Conservation (phyloP, 2,888 invertebrate genomes). For the Scrobipalpa atriplicella region DNA sequence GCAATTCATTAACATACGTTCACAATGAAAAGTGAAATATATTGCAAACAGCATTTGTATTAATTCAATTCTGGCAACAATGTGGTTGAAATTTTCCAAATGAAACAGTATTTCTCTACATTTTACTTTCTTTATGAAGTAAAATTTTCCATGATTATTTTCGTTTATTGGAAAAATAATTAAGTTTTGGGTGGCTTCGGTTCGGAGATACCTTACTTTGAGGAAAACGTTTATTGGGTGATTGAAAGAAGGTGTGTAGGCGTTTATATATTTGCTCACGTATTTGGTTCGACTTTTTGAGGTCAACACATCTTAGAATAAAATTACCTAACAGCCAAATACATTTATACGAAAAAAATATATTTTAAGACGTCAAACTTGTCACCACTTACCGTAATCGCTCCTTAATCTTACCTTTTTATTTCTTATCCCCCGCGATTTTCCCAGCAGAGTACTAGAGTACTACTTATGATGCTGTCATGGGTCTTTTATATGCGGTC, state of each 20-base stretch:
- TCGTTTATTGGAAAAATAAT: background rate
- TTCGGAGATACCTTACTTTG: background rate
- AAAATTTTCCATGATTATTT: background rate
- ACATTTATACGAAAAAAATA: background rate
- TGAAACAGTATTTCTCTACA: background rate
- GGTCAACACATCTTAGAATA: background rate
- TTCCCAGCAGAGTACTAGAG: conserved; percentile 53
- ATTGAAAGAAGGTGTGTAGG: background rate
- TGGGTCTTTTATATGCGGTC: conserved; percentile 48
- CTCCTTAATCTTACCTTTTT: background rate
- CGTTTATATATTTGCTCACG: background rate
- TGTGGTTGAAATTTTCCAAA: background rate
- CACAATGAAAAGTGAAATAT: conserved; percentile 6
- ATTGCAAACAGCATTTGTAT: conserved; percentile 19
- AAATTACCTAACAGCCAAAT: no score
- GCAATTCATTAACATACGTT: background rate
- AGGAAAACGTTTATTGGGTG: background rate
- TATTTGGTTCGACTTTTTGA: background rate
- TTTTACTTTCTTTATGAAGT: background rate
- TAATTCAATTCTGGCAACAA: conserved; percentile 4
- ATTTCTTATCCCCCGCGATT: conserved; percentile 34
- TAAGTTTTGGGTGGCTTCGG: background rate
- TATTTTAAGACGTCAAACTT: background rate
- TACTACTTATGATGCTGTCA: conserved; percentile 56
- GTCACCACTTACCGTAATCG: background rate